phyloP scores from a whole-genome alignment of 2,797 vertebrate species.

The Champsocephalus gunnari region DNA sequence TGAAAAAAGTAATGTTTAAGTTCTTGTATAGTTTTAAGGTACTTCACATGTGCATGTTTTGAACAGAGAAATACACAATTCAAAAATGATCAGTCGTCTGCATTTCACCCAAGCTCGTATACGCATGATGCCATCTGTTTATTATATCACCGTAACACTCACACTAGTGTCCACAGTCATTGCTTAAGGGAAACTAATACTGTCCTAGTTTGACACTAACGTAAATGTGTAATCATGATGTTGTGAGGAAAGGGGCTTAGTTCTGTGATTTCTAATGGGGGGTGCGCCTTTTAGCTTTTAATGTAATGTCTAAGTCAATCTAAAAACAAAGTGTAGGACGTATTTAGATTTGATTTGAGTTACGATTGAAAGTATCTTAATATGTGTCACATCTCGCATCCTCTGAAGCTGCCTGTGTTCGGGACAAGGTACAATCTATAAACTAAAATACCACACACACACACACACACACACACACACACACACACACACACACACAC shows the following conservation, averaged over 20 bases:
- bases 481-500: too few species aligned
- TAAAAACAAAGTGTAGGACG: background rate
- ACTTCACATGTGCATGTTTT: too few species aligned
- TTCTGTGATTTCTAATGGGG: background rate
- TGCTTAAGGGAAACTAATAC: too few species aligned
- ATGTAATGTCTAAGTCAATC: background rate
- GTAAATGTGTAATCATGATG: background rate
- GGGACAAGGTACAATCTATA: background rate
- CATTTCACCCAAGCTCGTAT: too few species aligned
- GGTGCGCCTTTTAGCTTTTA: background rate
- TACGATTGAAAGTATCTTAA: background rate
- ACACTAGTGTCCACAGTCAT: too few species aligned
- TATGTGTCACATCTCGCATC: background rate
- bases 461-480: background rate
- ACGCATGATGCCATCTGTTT: too few species aligned
- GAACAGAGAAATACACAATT: too few species aligned
- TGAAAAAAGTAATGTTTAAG: too few species aligned
- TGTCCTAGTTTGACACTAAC: background rate
- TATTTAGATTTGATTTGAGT: slow-evolving; percentile 2
- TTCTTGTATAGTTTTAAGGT: too few species aligned
- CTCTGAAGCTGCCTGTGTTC: slow-evolving; percentile 3
- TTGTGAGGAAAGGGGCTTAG: background rate
- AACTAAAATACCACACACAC: background rate
- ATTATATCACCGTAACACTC: too few species aligned
- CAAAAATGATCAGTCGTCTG: too few species aligned